Evolutionary conservation across 2,113 vertebrate species (phyloP), one percentile per base, ranked within the genome.

Genomic region (Hipposideros armiger): DNA sequence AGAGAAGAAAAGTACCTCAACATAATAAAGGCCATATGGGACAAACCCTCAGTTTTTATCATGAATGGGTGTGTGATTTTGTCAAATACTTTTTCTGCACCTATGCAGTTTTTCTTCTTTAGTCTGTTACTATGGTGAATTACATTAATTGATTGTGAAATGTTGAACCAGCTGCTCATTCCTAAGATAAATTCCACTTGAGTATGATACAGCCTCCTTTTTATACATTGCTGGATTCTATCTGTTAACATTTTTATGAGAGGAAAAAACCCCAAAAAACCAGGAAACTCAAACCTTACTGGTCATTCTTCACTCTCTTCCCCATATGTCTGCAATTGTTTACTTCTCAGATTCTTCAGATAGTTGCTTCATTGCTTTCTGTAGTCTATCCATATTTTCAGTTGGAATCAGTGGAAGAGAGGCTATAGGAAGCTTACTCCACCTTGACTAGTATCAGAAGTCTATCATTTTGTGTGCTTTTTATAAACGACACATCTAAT

Each of bases 41-140:
- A 10, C 7, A 47, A 47, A 47, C 47, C 47, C 47, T 47, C 47
- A 54, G 52, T 52, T 86, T 87, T 94, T 45, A 82, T 81, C 82
- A 74, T 82, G 73, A 94, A 87, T 81, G 32, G 76, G 13, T 74
- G 20, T 87, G 69, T 42, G 52, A 30, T 94, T 91, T 82, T 90
- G 47, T 90, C 91, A 94, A 74, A 94, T 66, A 11, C 26, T 74
- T 81, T 72, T 81, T 47, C 69, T 47, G 42, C 0, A 2, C 81
- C 87, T 60, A 62, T 80, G 30, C 15, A 3, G 17, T 77, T 92
- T 85, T 73, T 80, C 60, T 86, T 69, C 58, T 66, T 82, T 56
- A 11, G 45, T 81, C 60, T 93, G 7, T 62, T 92, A 84, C 66
- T 77, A 66, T 30, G 52, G 54, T 78, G 16, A 89, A 89, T 95